These are phyloP conservation scores for Echinometra lucunter DNA, from an alignment of 53 echinoderm and acorn worm genomes.

Conservation along the genomic window DNA sequence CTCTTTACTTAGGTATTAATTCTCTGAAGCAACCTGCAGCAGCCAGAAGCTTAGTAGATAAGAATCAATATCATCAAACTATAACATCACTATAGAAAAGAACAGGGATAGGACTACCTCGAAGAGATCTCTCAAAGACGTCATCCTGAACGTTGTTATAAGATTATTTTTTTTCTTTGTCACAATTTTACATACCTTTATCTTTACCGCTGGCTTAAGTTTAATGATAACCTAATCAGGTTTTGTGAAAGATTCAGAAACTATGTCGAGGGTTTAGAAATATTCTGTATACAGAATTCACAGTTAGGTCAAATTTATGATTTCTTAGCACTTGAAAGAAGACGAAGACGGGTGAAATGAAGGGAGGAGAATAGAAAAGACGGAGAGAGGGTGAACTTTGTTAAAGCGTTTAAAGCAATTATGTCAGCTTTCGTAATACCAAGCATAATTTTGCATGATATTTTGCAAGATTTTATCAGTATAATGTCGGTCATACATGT, in stretches of 20 bases:
- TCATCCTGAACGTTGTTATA: not conserved
- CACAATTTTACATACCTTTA: not conserved
- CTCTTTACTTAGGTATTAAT: not conserved
- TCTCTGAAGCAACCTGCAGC: not conserved
- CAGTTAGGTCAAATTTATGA: not conserved
- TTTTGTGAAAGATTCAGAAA: not conserved
- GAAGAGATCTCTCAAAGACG: not conserved
- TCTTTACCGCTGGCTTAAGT: not conserved
- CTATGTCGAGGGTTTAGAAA: not conserved
- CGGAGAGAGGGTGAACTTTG: no score
- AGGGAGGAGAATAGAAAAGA: not conserved
- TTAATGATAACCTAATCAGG: not conserved
- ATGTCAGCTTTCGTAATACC: not conserved
- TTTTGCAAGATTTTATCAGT: not conserved
- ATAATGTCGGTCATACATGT: not conserved
- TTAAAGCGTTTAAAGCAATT: not conserved
- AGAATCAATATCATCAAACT: slow-evolving; percentile 3
- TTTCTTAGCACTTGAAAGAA: not conserved
- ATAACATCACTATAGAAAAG: not conserved
- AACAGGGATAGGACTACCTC: not conserved
- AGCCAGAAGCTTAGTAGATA: not conserved
- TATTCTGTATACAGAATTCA: not conserved
- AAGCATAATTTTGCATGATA: not conserved
- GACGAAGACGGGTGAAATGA: not conserved
- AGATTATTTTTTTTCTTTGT: not conserved